Conservation (phyloP, 2,888 invertebrate species). For the Drosophila acutilabella region DNA sequence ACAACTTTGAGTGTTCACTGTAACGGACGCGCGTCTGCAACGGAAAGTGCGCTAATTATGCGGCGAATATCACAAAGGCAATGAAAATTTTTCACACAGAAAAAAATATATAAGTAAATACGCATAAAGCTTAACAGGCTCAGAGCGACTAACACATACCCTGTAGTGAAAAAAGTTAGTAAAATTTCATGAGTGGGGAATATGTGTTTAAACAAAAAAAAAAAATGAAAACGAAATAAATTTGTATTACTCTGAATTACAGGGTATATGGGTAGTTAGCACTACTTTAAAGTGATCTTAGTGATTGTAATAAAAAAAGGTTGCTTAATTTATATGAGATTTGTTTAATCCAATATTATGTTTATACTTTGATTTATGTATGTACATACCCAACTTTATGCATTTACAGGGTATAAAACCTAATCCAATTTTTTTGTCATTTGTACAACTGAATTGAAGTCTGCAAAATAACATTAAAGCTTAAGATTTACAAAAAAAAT, state of each 20-base stretch:
- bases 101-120: conserved; percentile 21
- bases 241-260: too few relatives aligned
- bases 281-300: too few relatives aligned
- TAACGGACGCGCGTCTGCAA: conserved; percentile 30
- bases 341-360: too few relatives aligned
- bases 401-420: neutral
- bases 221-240: too few relatives aligned
- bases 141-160: conserved; percentile 11
- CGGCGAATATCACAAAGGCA: conserved; percentile 42
- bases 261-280: too few relatives aligned
- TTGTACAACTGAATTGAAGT: too few relatives aligned
- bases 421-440: too few relatives aligned
- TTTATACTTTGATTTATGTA: too few relatives aligned
- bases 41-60: conserved; percentile 67
- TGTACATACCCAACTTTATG: neutral
- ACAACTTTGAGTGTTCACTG: conserved; percentile 21
- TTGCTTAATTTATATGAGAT: too few relatives aligned
- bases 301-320: too few relatives aligned
- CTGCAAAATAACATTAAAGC: neutral
- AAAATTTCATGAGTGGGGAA: too few relatives aligned
- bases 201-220: too few relatives aligned
- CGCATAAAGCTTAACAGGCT: neutral
- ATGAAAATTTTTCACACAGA: conserved; percentile 13
- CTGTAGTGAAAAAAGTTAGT: neutral
- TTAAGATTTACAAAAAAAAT: neutral